Evolutionary conservation across 2,797 vertebrate genomes (phyloP).

Genomic region (Artibeus lituratus): DNA sequence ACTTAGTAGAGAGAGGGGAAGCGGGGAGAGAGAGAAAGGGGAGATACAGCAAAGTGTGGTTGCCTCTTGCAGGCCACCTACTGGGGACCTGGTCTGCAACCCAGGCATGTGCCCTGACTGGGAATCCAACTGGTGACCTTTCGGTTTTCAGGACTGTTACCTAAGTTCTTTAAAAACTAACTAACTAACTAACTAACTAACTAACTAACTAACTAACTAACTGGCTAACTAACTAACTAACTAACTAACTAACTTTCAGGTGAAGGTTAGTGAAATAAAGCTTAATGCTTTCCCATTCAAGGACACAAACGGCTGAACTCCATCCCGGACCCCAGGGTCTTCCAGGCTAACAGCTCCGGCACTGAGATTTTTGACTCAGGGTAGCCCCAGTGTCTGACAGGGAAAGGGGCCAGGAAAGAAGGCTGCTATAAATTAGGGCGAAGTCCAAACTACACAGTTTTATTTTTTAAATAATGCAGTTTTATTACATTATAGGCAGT

Average conservation of each 20-base stretch:
- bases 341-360: background rate
- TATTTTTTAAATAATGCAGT: background rate
- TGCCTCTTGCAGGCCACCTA: too few species aligned
- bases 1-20: too few species aligned
- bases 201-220: background rate
- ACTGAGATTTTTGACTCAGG: fast-evolving
- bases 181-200: background rate
- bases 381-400: background rate
- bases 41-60: too few species aligned
- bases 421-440: background rate
- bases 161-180: too few species aligned
- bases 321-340: background rate
- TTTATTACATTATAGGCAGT: background rate
- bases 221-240: background rate
- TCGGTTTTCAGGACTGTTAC: too few species aligned
- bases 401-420: background rate
- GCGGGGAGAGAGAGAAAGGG: too few species aligned
- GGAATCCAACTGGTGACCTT: too few species aligned
- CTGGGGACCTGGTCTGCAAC: too few species aligned
- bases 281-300: background rate
- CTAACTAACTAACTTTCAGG: background rate
- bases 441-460: background rate
- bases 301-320: background rate
- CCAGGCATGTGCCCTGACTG: too few species aligned
- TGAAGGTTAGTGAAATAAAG: background rate